phyloP scores from a whole-genome alignment of 2,888 invertebrate species.

The Chydorus sphaericus region DNA sequence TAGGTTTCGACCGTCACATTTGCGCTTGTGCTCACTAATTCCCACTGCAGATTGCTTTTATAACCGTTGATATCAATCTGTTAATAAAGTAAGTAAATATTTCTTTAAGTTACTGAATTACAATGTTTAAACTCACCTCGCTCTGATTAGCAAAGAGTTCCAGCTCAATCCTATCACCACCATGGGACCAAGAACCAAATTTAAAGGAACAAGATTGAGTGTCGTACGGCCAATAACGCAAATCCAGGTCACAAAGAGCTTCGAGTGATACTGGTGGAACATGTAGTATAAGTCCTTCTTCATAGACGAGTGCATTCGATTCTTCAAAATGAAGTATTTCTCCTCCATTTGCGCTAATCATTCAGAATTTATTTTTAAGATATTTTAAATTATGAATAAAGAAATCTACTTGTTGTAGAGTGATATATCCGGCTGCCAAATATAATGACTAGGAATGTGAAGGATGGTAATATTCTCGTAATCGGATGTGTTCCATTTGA shows the following conservation, averaged over 20 bases:
- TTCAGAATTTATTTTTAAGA: background rate
- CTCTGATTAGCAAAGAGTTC: conserved; percentile 22
- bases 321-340: conserved; percentile 24
- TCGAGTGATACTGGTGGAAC: conserved; percentile 47
- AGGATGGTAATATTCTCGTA: conserved; percentile 46
- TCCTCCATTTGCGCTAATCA: background rate
- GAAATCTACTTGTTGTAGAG: conserved; percentile 47
- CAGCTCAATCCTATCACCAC: conserved; percentile 32
- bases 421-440: conserved; percentile 64
- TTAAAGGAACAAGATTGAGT: conserved; percentile 47
- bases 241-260: conserved; percentile 45
- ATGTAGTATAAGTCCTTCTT: conserved; percentile 43
- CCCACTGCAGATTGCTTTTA: conserved; percentile 4
- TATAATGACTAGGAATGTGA: conserved; percentile 49
- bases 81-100: too few relatives aligned
- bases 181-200: conserved; percentile 58
- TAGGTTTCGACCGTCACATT: conserved; percentile 33
- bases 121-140: too few relatives aligned
- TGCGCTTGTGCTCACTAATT: conserved; percentile 16
- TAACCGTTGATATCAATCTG: too few relatives aligned
- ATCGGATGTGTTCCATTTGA: conserved; percentile 50
- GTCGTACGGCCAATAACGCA: conserved; percentile 61
- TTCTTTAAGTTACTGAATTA: background rate
- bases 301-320: conserved; percentile 37
- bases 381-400: background rate